These are phyloP conservation scores for Ardeotis arabs DNA, from an alignment of 2,113 vertebrate species.

Conservation along the genomic window DNA sequence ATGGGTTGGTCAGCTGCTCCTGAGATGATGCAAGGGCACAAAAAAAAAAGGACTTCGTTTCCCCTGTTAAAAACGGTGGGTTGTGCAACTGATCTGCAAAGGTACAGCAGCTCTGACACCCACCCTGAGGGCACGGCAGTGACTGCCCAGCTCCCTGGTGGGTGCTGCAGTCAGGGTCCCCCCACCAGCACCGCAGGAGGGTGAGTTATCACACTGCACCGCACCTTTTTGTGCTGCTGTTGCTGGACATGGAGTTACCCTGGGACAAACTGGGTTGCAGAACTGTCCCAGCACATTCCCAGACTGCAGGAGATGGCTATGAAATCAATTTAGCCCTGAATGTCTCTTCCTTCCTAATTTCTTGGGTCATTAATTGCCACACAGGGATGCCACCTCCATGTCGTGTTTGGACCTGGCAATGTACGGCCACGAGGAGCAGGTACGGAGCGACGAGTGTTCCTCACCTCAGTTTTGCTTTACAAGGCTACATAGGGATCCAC, in stretches of 20 bases:
- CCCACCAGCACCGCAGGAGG: neutral
- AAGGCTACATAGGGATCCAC: neutral
- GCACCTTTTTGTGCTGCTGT: neutral
- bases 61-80: fast-evolving
- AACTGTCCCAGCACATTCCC: neutral
- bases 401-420: fast-evolving
- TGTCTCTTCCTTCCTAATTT: neutral
- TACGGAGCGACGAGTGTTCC: fast-evolving
- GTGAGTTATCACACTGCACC: neutral
- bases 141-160: neutral
- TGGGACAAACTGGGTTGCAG: neutral
- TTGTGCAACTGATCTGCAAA: neutral
- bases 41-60: neutral
- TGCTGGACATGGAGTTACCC: neutral
- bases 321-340: neutral
- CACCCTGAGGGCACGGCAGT: neutral
- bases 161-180: neutral
- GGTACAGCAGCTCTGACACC: neutral
- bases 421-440: neutral
- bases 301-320: neutral
- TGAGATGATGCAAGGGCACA: neutral
- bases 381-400: fast-evolving
- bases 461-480: neutral
- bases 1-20: neutral
- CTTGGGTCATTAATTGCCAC: neutral